Evolutionary conservation across 2,113 vertebrate species (phyloP), one percentile per base, ranked within the genome.

Genomic region (Scomber japonicus): DNA sequence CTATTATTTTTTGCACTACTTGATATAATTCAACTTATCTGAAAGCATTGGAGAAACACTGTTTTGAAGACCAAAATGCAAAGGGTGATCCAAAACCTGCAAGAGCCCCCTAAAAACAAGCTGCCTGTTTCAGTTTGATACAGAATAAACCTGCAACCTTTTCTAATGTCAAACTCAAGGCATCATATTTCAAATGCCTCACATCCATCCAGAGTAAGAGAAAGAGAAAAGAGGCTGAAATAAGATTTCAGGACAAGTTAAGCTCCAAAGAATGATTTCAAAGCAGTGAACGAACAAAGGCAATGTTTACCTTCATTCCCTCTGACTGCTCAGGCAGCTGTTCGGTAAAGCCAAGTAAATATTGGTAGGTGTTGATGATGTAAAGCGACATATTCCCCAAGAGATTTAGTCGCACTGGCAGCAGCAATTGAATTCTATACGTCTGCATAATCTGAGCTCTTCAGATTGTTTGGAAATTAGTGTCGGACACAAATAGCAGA

Each of bases 271-370:
- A 69, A 87, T 83, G 44, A 78, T 59, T 66, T 80, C 45, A 78
- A 72, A 78, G 62, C 71, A 70, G 30, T 14, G 30, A 60, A 63
- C 6, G 40, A 45, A 59, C 75, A 67, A 53, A 79, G 21, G 49
- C 73, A 46, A 12, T 75, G 81, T 88, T 86, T 83, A 71, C 59
- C 57, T 85, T 85, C 65, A 59, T 79, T 78, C 62, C 59, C 50
- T 82, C 15, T 11, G 78, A 63, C 65, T 55, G 62, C 70, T 85
- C 66, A 65, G 49, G 51, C 64, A 67, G 82, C 82, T 59, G 80
- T 59, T 55, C 49, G 73, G 87, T 77, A 62, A 71, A 83, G 44
- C 51, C 45, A 16, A 80, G 80, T 78, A 85, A 89, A 86, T 66
- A 89, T 55, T 71, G 74, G 46, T 46, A 46, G 71, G 63, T 63